These are phyloP conservation scores for Pegoplata infirma DNA, from an alignment of 2,888 invertebrate species.

Conservation along the genomic window DNA sequence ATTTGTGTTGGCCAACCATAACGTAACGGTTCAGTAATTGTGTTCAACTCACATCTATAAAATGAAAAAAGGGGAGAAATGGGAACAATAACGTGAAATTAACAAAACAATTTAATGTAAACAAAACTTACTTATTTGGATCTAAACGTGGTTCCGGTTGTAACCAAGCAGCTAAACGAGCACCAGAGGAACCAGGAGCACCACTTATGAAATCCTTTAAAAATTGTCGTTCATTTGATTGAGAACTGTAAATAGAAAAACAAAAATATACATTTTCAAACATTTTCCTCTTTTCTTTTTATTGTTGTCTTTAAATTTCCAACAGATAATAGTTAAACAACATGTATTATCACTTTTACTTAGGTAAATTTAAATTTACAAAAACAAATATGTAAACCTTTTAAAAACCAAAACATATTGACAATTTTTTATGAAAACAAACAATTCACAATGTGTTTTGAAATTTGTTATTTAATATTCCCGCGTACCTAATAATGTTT, in stretches of 20 bases:
- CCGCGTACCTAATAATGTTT: constrained; percentile 21
- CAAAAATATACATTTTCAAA: background rate
- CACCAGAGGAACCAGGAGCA: constrained; percentile 90
- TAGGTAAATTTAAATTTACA: constrained; percentile 14
- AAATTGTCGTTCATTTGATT: constrained; percentile 95
- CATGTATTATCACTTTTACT: background rate
- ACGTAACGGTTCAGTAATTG: constrained; percentile 84
- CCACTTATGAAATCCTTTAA: constrained; percentile 94
- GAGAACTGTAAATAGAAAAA: constrained; percentile 81
- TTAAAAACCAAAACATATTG: constrained; percentile 41
- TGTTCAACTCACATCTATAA: constrained; percentile 90
- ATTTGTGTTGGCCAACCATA: constrained; percentile 92
- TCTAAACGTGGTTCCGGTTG: constrained; percentile 96
- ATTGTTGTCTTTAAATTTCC: background rate
- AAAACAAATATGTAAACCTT: constrained; percentile 8
- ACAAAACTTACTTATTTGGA: constrained; percentile 79
- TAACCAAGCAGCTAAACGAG: constrained; percentile 95
- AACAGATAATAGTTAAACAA: constrained; percentile 16
- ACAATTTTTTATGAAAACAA: constrained; percentile 27
- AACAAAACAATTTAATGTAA: background rate
- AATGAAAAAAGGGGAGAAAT: constrained; percentile 12
- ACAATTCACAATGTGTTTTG: background rate
- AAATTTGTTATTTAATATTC: background rate
- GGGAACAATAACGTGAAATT: background rate
- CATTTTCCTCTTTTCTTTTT: too few species aligned